phyloP scores from a whole-genome alignment of 1,140 invertebrate genomes.

The Trissolcus basalis region DNA sequence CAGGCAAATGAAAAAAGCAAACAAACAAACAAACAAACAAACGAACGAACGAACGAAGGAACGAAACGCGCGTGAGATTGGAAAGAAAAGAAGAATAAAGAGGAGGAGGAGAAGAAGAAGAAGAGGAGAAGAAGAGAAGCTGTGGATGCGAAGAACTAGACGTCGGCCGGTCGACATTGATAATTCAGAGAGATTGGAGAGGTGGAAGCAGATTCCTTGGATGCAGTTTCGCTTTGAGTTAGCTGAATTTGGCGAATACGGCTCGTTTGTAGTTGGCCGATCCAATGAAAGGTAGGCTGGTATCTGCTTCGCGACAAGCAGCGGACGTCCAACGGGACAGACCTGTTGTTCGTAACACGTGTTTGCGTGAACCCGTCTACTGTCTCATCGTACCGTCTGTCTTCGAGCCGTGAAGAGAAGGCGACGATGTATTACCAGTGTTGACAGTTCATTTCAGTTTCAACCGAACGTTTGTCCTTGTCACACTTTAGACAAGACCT shows the following conservation, averaged over 20 bases:
- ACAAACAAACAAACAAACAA: conserved; percentile 24
- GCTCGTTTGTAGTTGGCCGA: conserved; percentile 69
- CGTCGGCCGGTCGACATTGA: conserved; percentile 46
- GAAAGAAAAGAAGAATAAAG: conserved; percentile 34
- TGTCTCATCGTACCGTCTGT: conserved; percentile 56
- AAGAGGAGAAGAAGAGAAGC: conserved; percentile 17
- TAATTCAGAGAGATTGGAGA: conserved; percentile 49
- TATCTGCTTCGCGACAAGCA: conserved; percentile 52
- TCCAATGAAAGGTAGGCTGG: conserved; percentile 50
- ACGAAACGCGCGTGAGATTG: conserved; percentile 42
- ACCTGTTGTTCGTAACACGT: conserved; percentile 69
- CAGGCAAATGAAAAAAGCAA: conserved; percentile 29
- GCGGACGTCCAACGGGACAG: conserved; percentile 55
- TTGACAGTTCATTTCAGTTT: conserved; percentile 73
- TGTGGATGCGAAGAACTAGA: conserved; percentile 40
- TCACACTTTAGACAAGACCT: conserved; percentile 34
- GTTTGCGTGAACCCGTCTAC: conserved; percentile 71
- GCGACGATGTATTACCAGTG: conserved; percentile 74
- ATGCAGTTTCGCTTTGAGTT: conserved; percentile 70
- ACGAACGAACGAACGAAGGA: conserved; percentile 27
- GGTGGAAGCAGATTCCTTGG: conserved; percentile 67
- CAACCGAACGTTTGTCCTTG: conserved; percentile 50
- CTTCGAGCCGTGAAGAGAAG: conserved; percentile 62
- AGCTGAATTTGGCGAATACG: conserved; percentile 71
- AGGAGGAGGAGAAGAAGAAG: no score